These are phyloP conservation scores for Muscicapa striata DNA, from an alignment of 2,797 vertebrate species.

Conservation along the genomic window DNA sequence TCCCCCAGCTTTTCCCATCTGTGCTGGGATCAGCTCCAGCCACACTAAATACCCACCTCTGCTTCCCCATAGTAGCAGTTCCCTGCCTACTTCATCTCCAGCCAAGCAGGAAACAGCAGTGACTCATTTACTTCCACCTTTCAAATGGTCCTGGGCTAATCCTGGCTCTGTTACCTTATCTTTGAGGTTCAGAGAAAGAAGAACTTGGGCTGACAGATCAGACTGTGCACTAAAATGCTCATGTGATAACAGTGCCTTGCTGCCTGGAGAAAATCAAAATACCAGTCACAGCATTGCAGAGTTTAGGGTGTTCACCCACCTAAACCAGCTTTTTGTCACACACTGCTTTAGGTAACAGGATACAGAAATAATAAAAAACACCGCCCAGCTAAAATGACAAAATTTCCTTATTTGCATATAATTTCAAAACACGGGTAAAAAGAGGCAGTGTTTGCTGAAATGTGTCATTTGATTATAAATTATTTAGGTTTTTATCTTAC, in stretches of 20 bases:
- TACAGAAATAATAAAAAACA: neutral
- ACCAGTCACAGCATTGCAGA: neutral
- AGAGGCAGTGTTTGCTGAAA: neutral
- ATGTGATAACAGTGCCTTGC: neutral
- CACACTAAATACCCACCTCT: neutral
- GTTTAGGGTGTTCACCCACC: neutral
- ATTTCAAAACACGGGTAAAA: neutral
- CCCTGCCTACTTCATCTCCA: neutral
- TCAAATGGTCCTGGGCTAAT: neutral
- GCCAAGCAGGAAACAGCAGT: constrained; percentile 5
- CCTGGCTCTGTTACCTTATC: neutral
- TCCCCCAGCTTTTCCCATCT: neutral
- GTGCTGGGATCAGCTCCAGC: constrained; percentile 44
- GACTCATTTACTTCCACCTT: neutral
- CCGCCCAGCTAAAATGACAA: neutral
- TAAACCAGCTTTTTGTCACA: neutral
- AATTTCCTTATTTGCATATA: neutral
- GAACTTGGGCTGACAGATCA: neutral
- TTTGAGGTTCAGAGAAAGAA: neutral
- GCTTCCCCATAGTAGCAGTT: neutral
- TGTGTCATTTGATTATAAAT: neutral
- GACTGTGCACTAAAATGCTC: neutral
- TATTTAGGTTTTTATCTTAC: neutral
- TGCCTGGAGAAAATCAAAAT: neutral
- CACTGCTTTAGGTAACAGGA: neutral